Conservation (phyloP, 2,113 vertebrate genomes). For the Lophius piscatorius region DNA sequence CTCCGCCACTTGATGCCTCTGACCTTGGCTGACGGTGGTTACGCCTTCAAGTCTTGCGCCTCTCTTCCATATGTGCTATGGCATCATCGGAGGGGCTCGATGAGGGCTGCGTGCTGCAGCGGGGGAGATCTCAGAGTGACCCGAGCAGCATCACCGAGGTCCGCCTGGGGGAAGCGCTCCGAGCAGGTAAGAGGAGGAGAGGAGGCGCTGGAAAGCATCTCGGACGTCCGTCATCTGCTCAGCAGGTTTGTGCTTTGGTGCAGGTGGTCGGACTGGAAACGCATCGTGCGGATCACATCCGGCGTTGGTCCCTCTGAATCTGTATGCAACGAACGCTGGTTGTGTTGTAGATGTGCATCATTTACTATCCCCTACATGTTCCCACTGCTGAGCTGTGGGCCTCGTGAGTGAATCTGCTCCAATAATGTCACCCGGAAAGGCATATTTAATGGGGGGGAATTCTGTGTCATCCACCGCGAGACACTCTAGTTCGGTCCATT, state of each 20-base stretch:
- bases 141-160: constrained; percentile 90
- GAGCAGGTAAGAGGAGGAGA: constrained; percentile 78
- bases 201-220: constrained; percentile 6
- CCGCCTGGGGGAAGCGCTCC: constrained; percentile 77
- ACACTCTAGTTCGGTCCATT: background rate
- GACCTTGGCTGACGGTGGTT: constrained; percentile 77
- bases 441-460: background rate
- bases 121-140: constrained; percentile 93
- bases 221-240: constrained; percentile 17
- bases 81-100: constrained; percentile 85
- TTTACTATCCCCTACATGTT: constrained; percentile 11
- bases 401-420: background rate
- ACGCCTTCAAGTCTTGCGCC: constrained; percentile 55
- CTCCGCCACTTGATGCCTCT: constrained; percentile 68
- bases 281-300: background rate
- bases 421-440: background rate
- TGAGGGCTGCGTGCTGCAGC: constrained; percentile 85
- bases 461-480: background rate
- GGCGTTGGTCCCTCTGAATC: constrained; percentile 26
- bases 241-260: background rate
- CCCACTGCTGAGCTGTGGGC: constrained; percentile 19
- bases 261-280: background rate
- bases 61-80: constrained; percentile 77
- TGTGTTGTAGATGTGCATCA: constrained; percentile 54
- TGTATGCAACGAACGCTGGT: constrained; percentile 41